A percentile compares a stretch with the other conserved stretches of the same genome.
These are phyloP conservation scores for Trigoniulus corallinus DNA, from an alignment of 1,140 invertebrate genomes.

Conservation along the genomic window DNA sequence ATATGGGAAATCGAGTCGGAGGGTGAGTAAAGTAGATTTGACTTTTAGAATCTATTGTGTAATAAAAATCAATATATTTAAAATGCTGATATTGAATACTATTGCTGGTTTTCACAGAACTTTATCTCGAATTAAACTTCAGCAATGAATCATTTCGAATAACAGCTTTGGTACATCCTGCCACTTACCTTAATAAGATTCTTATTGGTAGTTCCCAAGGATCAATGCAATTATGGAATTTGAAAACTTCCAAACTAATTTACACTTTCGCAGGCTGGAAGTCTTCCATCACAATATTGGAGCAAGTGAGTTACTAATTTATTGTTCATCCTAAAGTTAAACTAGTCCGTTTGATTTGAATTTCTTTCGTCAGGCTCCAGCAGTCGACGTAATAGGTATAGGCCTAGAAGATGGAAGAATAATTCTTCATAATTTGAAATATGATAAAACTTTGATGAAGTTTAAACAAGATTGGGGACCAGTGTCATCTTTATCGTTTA, in stretches of 20 bases:
- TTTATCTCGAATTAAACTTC: constrained; percentile 37
- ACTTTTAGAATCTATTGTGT: background rate
- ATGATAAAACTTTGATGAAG: constrained; percentile 65
- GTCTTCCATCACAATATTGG: constrained; percentile 46
- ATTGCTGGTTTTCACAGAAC: too few relatives aligned
- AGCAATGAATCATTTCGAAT: constrained; percentile 53
- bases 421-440: constrained; percentile 73
- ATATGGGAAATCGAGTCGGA: constrained; percentile 73
- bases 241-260: constrained; percentile 56
- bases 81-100: too few relatives aligned
- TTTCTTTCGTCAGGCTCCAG: constrained; percentile 43
- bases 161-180: constrained; percentile 65
- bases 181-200: constrained; percentile 87
- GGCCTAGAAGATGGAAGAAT: constrained; percentile 68
- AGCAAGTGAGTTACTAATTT: constrained; percentile 37
- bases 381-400: constrained; percentile 73
- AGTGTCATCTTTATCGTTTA: constrained; percentile 65
- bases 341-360: constrained; percentile 7
- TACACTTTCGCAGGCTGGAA: constrained; percentile 66
- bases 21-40: constrained; percentile 29
- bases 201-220: constrained; percentile 83
- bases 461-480: constrained; percentile 86
- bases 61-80: background rate
- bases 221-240: constrained; percentile 74
- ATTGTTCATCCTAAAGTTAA: constrained; percentile 2